phyloP scores from a whole-genome alignment of 2,113 vertebrate species.

The Rhinoderma darwinii region DNA sequence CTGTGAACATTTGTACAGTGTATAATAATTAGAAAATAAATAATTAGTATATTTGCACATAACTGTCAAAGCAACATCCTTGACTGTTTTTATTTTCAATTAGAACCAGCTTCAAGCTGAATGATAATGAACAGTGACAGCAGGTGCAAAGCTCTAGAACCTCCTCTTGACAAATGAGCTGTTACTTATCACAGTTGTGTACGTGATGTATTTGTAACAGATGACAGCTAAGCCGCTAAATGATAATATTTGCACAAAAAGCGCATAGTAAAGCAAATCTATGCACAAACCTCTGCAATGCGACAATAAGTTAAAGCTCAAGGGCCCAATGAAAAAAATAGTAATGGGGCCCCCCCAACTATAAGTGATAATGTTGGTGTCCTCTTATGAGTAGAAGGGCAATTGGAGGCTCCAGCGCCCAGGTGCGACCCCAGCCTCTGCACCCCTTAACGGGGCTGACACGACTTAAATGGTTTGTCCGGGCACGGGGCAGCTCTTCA shows the following conservation, averaged over 20 bases:
- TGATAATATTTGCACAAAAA: too few species aligned
- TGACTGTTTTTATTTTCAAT: neutral
- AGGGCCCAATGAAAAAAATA: too few species aligned
- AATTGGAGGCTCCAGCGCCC: too few species aligned
- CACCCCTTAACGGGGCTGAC: too few species aligned
- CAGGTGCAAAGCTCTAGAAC: neutral
- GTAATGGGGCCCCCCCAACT: too few species aligned
- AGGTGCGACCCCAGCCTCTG: too few species aligned
- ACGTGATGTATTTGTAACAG: neutral
- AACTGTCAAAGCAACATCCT: neutral
- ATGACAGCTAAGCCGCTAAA: neutral
- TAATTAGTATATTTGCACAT: slow-evolving; percentile 5
- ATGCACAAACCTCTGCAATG: neutral
- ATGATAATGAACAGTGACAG: neutral
- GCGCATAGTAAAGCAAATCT: neutral
- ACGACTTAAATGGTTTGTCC: too few species aligned
- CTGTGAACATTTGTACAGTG: neutral
- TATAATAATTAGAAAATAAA: neutral
- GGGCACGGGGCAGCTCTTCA: too few species aligned
- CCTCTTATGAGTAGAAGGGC: too few species aligned
- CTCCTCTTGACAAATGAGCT: neutral
- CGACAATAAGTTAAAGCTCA: too few species aligned
- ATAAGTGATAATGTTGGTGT: too few species aligned
- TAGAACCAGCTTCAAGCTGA: neutral
- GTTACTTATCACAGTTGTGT: neutral